These are phyloP conservation scores for Psilopsiagon aymara DNA, from an alignment of 2,113 vertebrate genomes.

Conservation along the genomic window DNA sequence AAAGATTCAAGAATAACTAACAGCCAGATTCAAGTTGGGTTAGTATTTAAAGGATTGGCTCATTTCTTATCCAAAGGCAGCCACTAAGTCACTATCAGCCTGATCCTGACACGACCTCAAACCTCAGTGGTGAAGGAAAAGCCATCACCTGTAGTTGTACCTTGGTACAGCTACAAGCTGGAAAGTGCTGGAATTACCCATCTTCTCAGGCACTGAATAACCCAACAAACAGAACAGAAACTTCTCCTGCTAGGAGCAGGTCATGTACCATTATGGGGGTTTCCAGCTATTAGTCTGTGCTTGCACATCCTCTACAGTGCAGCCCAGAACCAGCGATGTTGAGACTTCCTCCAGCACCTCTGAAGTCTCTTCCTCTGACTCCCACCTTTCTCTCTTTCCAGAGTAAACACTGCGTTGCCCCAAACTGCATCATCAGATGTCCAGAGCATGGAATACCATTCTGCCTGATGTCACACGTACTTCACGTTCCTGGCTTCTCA, in stretches of 20 bases:
- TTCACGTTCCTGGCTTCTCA: conserved; percentile 1
- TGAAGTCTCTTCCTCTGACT: background rate
- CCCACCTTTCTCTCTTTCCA: background rate
- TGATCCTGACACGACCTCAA: background rate
- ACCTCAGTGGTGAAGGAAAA: background rate
- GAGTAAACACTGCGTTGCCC: background rate
- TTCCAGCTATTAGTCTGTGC: background rate
- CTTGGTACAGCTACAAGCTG: background rate
- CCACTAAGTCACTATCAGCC: fast-evolving
- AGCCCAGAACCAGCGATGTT: background rate
- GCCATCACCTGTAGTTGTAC: no score
- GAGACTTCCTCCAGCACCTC: background rate
- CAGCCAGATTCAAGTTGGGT: background rate
- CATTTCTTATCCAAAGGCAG: background rate
- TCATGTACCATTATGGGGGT: fast-evolving
- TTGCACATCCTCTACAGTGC: background rate
- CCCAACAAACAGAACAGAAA: background rate
- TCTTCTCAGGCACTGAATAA: background rate
- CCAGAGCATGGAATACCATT: background rate
- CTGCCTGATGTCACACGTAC: background rate
- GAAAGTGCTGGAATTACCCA: background rate
- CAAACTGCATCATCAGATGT: background rate
- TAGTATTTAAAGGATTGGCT: background rate
- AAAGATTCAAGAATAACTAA: background rate
- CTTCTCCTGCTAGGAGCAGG: background rate